Percentiles rank a stretch among this genome's conserved stretches.
These are phyloP conservation scores for Macrosoma leucophasiata DNA, from an alignment of 2,888 invertebrate species.

Conservation along the genomic window DNA sequence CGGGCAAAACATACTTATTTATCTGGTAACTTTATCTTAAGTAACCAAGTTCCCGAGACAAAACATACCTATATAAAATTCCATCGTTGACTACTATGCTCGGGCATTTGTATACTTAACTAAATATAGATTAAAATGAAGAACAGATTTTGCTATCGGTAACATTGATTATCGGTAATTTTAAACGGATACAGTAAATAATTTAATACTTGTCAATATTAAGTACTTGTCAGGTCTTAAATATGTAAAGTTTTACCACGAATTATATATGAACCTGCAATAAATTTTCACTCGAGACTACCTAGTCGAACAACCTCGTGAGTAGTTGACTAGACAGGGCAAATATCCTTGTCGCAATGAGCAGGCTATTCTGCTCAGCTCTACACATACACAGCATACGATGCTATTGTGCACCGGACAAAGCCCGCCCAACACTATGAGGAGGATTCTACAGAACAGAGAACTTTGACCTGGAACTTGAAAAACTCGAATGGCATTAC, in stretches of 20 bases:
- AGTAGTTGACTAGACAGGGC: conserved; percentile 32
- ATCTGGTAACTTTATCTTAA: conserved; percentile 48
- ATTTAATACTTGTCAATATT: too few relatives aligned
- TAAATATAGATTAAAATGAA: too few relatives aligned
- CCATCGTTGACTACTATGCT: conserved; percentile 15
- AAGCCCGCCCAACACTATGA: conserved; percentile 54
- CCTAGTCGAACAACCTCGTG: conserved; percentile 1
- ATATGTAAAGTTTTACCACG: too few relatives aligned
- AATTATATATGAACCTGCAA: too few relatives aligned
- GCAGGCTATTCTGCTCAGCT: conserved; percentile 51
- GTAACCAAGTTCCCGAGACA: conserved; percentile 30
- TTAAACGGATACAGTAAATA: too few relatives aligned
- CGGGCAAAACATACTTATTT: conserved; percentile 35
- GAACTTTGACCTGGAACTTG: conserved; percentile 59
- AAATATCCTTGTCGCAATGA: conserved; percentile 45
- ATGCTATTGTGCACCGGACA: conserved; percentile 58
- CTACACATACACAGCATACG: conserved; percentile 52
- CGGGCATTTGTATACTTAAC: too few relatives aligned
- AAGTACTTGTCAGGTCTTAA: too few relatives aligned
- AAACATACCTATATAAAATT: conserved; percentile 28
- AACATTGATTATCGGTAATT: too few relatives aligned
- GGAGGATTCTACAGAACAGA: conserved; percentile 46
- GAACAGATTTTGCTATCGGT: too few relatives aligned
- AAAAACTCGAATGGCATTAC: conserved; percentile 62
- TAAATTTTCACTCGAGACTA: too few relatives aligned